These are phyloP conservation scores for Tribolium castaneum DNA, from an alignment of 1,140 invertebrate species.

Conservation along the genomic window DNA sequence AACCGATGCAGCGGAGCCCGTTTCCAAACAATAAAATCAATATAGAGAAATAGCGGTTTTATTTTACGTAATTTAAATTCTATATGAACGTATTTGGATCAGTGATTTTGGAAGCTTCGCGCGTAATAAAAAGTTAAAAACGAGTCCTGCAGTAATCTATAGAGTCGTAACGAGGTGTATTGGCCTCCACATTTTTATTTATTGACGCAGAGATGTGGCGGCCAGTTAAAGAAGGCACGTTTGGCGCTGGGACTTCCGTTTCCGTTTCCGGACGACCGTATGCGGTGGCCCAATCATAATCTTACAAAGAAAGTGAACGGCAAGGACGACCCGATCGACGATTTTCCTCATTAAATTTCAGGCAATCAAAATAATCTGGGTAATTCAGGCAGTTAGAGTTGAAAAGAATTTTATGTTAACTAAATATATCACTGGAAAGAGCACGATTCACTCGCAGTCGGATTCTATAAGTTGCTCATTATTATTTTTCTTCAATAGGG, in stretches of 20 bases:
- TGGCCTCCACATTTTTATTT: slow-evolving; percentile 22
- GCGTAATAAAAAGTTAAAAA: not conserved
- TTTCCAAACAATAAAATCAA: too few relatives aligned
- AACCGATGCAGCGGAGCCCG: not conserved
- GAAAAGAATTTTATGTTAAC: slow-evolving; percentile 5
- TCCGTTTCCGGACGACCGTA: slow-evolving; percentile 33
- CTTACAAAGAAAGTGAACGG: slow-evolving; percentile 27
- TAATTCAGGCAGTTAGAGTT: slow-evolving; percentile 17
- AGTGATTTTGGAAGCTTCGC: not conserved
- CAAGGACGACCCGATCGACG: slow-evolving; percentile 21
- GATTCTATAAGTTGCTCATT: not conserved
- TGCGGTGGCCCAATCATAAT: slow-evolving; percentile 37
- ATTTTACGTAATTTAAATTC: too few relatives aligned
- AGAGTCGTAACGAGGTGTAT: slow-evolving; percentile 24
- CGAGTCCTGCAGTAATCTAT: not conserved
- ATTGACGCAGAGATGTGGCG: slow-evolving; percentile 10
- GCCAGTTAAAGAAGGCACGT: slow-evolving; percentile 32
- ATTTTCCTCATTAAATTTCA: slow-evolving; percentile 28
- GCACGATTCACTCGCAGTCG: not conserved
- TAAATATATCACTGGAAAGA: slow-evolving; percentile 1
- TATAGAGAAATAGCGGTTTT: too few relatives aligned
- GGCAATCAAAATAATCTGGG: slow-evolving; percentile 28
- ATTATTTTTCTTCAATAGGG: slow-evolving; percentile 24
- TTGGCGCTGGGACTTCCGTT: slow-evolving; percentile 37
- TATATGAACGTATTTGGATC: too few relatives aligned